A percentile compares a stretch with the other conserved stretches of the same genome.
Evolutionary conservation across 1,140 invertebrate species (phyloP).

Genomic region (Lepidotrigona ventralis): DNA sequence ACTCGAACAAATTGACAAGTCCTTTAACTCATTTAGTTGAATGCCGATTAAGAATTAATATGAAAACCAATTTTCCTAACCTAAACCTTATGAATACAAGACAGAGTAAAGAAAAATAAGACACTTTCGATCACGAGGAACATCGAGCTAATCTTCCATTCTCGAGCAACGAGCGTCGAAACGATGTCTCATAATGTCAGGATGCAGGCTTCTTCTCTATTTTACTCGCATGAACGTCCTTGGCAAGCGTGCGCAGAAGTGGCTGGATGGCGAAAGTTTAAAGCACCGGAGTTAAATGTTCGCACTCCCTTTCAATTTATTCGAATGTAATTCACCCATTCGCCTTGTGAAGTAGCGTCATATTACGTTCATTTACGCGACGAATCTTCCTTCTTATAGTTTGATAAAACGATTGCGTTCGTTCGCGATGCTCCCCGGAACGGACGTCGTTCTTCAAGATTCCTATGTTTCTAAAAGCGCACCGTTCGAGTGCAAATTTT

Average conservation of each 20-base stretch:
- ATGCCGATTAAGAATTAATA: too few species aligned
- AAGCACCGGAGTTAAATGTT: conserved; percentile 11
- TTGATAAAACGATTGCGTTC: background rate
- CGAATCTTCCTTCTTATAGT: background rate
- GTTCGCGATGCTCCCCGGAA: background rate
- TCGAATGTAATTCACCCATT: background rate
- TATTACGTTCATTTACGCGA: background rate
- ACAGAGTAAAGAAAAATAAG: too few species aligned
- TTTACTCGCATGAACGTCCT: conserved; percentile 18
- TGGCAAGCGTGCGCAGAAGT: background rate
- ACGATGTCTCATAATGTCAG: background rate
- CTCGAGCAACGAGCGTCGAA: too few species aligned
- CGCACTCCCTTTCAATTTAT: conserved; percentile 32
- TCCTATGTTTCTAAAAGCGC: background rate
- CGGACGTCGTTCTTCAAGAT: background rate
- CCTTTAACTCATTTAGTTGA: too few species aligned
- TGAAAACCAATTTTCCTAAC: too few species aligned
- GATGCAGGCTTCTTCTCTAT: background rate
- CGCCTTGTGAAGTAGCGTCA: background rate
- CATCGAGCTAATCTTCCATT: too few species aligned
- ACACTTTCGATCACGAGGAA: too few species aligned
- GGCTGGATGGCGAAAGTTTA: conserved; percentile 23
- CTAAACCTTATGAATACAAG: too few species aligned
- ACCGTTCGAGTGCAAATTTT: background rate
- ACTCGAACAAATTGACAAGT: too few species aligned